phyloP scores from a whole-genome alignment of 2,797 vertebrate species.

The Argentina silus region DNA sequence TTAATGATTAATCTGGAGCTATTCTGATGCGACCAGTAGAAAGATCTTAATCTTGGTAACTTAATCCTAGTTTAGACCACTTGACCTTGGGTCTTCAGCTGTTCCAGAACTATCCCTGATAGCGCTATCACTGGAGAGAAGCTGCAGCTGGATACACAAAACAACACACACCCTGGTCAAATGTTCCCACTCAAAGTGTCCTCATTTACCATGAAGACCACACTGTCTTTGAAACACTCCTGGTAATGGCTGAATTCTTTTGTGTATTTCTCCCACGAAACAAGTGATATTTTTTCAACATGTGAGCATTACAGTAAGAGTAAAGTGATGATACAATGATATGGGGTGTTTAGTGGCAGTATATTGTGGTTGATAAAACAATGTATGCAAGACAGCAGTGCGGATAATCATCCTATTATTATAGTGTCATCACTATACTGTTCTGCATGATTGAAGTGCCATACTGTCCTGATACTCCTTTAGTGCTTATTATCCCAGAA shows the following conservation, averaged over 20 bases:
- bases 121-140: slow-evolving; percentile 5
- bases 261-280: no score
- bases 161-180: slow-evolving; percentile 5
- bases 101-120: slow-evolving; percentile 22
- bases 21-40: slow-evolving; percentile 4
- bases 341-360: no score
- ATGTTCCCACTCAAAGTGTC: slow-evolving; percentile 9
- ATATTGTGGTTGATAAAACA: no score
- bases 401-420: no score
- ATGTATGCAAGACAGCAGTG: no score
- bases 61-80: slow-evolving; percentile 19
- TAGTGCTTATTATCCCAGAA: slow-evolving; percentile 51
- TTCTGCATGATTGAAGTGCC: slow-evolving; percentile 16
- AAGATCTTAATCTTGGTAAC: slow-evolving; percentile 29
- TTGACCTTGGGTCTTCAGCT: slow-evolving; percentile 35
- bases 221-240: not conserved
- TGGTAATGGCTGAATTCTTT: not conserved
- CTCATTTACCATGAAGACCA: not conserved
- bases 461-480: slow-evolving; percentile 22
- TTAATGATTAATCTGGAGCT: slow-evolving; percentile 26
- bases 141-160: slow-evolving; percentile 28
- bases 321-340: no score
- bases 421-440: no score
- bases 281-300: no score
- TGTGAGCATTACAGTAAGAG: no score